Conservation (phyloP, 2,113 vertebrate genomes). For the Xiphorhynchus elegans region DNA sequence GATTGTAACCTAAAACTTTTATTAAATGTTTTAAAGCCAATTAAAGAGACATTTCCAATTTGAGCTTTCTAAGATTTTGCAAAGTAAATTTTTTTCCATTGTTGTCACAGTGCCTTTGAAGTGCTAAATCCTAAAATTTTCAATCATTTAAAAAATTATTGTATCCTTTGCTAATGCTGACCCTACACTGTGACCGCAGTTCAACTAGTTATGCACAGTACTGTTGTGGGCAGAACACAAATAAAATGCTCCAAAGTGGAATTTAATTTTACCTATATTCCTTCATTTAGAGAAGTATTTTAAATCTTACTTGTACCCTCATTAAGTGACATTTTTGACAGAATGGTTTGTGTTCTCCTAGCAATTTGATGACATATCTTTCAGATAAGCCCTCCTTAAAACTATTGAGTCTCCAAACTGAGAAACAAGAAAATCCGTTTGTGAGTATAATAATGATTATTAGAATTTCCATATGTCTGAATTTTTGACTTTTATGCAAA, state of each 20-base stretch:
- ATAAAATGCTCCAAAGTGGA: not conserved
- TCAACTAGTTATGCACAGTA: not conserved
- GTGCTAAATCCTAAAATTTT: not conserved
- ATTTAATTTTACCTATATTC: not conserved
- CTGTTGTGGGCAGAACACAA: not conserved
- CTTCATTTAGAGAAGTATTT: not conserved
- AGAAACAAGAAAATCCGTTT: not conserved
- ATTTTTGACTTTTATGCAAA: not conserved
- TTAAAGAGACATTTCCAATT: not conserved
- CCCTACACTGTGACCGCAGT: not conserved
- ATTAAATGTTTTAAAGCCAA: conserved; percentile 4
- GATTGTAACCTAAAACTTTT: not conserved
- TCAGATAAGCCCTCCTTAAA: not conserved
- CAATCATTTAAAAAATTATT: not conserved
- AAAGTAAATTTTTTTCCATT: not conserved
- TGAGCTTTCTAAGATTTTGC: not conserved
- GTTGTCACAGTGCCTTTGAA: not conserved
- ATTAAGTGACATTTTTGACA: not conserved
- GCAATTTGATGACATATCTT: not conserved
- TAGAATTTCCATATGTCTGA: not conserved
- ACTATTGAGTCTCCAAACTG: not conserved
- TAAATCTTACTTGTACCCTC: not conserved
- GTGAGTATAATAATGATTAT: not conserved
- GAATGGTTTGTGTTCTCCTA: not conserved
- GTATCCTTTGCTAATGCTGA: not conserved